These are phyloP conservation scores for Tamias sibiricus DNA, from an alignment of 2,113 vertebrate genomes.

Conservation along the genomic window DNA sequence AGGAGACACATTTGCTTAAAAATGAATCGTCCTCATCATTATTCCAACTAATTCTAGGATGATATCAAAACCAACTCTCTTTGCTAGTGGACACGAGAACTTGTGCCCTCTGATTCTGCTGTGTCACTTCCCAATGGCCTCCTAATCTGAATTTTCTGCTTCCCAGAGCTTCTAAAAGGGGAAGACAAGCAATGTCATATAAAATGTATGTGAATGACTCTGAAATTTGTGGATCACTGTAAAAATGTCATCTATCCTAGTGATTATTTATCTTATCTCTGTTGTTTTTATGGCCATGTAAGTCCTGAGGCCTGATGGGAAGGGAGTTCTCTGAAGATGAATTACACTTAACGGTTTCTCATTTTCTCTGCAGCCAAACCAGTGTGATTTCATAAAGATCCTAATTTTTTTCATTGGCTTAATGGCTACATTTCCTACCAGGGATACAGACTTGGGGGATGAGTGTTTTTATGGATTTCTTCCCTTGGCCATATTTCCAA, in stretches of 20 bases:
- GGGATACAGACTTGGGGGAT: neutral
- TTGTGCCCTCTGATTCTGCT: neutral
- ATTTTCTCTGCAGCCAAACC: slow-evolving; percentile 61
- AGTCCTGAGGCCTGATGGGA: slow-evolving; percentile 43
- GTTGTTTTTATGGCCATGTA: slow-evolving; percentile 34
- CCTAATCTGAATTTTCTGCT: neutral
- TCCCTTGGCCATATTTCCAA: slow-evolving; percentile 54
- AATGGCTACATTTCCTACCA: slow-evolving; percentile 61
- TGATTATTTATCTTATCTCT: slow-evolving; percentile 63
- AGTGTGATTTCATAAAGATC: slow-evolving; percentile 51
- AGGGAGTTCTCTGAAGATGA: slow-evolving; percentile 60
- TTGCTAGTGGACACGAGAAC: neutral
- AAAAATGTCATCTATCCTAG: slow-evolving; percentile 50
- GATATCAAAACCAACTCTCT: neutral
- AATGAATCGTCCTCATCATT: neutral
- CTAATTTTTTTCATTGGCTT: slow-evolving; percentile 63
- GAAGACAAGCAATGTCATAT: neutral
- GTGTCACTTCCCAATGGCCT: neutral
- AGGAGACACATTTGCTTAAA: neutral
- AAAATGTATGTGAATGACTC: slow-evolving; percentile 26
- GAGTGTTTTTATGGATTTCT: slow-evolving; percentile 59
- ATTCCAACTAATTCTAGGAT: neutral
- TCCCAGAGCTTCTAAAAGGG: neutral
- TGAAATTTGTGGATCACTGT: slow-evolving; percentile 45
- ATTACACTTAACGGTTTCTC: slow-evolving; percentile 53